phyloP scores from a whole-genome alignment of 2,888 invertebrate genomes.

The Amblyteles armatorius region DNA sequence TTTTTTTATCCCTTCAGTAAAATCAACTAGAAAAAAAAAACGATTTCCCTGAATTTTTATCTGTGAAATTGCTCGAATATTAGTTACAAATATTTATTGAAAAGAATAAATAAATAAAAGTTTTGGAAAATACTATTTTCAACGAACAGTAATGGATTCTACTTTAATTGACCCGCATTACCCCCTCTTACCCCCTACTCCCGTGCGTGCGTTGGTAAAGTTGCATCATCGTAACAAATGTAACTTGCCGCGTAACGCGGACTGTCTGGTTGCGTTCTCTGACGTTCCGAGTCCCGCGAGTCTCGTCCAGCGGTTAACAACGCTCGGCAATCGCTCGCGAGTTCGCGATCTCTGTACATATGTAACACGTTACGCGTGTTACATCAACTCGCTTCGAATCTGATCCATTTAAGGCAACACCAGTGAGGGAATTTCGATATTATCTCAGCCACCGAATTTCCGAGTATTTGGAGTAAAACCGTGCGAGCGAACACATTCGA shows the following conservation, averaged over 20 bases:
- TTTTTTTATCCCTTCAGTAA: too few relatives aligned
- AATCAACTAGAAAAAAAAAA: background rate
- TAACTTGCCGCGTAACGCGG: slow-evolving; percentile 14
- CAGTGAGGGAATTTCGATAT: slow-evolving; percentile 17
- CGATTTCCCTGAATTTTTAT: background rate
- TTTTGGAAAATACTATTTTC: background rate
- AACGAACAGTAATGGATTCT: background rate
- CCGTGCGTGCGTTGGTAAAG: background rate
- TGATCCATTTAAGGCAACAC: background rate
- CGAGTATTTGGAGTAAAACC: background rate
- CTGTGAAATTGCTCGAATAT: background rate
- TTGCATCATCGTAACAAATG: slow-evolving; percentile 29
- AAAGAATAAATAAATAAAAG: background rate
- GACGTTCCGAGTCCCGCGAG: slow-evolving; percentile 31
- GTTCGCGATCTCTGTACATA: background rate
- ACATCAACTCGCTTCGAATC: background rate
- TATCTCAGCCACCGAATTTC: slow-evolving; percentile 14
- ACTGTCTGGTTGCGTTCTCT: slow-evolving; percentile 11
- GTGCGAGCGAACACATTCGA: slow-evolving; percentile 10
- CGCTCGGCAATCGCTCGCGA: slow-evolving; percentile 17
- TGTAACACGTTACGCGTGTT: background rate
- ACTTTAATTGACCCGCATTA: background rate
- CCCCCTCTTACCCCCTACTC: background rate
- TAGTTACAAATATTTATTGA: background rate
- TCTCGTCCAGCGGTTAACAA: slow-evolving; percentile 27